Evolutionary conservation across 1,140 invertebrate species (phyloP).

Genomic region (Tetranychus cinnabarinus): DNA sequence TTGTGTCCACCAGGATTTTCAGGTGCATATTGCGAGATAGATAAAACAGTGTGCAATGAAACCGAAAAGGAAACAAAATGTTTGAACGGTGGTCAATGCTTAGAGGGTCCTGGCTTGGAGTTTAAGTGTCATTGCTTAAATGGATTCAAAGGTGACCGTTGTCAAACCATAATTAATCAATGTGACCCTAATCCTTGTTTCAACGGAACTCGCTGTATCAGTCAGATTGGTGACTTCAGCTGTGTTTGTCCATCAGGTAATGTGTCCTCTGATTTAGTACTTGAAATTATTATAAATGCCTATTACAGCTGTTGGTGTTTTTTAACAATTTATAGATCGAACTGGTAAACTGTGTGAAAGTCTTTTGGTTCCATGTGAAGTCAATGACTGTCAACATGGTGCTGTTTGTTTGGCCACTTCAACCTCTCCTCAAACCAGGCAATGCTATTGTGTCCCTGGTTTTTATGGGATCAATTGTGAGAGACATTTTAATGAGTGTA

Average conservation of each 20-base stretch:
- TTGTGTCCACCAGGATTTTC: conserved; percentile 21
- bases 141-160: conserved; percentile 39
- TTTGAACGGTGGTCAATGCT: conserved; percentile 57
- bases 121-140: conserved; percentile 63
- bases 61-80: conserved; percentile 28
- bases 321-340: conserved; percentile 14
- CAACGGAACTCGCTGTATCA: conserved; percentile 41
- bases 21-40: conserved; percentile 63
- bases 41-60: conserved; percentile 87
- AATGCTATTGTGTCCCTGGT: conserved; percentile 33
- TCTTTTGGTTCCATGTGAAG: conserved; percentile 31
- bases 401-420: conserved; percentile 49
- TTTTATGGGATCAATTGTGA: conserved; percentile 12
- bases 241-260: conserved; percentile 62
- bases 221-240: conserved; percentile 42
- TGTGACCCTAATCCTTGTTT: conserved; percentile 25
- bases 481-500: conserved; percentile 53
- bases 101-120: conserved; percentile 30
- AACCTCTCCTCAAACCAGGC: not conserved
- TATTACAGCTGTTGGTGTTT: not conserved
- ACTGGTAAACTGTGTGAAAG: conserved; percentile 23
- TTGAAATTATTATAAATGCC: not conserved
- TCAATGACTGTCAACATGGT: conserved; percentile 65
- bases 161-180: conserved; percentile 25
- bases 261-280: conserved; percentile 33